Percentiles rank a stretch among this genome's conserved stretches.
These are phyloP conservation scores for Intellagama lesueurii DNA, from an alignment of 2,797 vertebrate genomes.

Conservation along the genomic window DNA sequence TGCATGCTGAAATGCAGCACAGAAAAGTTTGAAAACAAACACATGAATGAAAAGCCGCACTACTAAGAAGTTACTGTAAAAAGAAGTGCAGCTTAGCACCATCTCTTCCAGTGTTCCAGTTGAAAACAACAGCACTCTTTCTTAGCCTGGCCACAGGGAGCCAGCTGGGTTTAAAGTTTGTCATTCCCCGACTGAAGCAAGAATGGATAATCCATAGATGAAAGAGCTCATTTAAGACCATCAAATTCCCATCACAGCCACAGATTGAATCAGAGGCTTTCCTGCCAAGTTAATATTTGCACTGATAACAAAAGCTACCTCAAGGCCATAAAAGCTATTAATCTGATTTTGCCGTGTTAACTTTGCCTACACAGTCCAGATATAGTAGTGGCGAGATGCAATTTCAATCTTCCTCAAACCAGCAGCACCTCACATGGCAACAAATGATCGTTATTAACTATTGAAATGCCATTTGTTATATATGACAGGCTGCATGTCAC, in stretches of 20 bases:
- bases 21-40: too few relatives aligned
- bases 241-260: constrained; percentile 9
- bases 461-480: neutral
- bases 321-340: constrained; percentile 5
- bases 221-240: neutral
- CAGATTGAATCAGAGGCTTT: constrained; percentile 4
- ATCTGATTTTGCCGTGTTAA: constrained; percentile 12
- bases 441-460: neutral
- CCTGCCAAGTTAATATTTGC: constrained; percentile 24
- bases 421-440: neutral
- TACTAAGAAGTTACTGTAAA: too few relatives aligned
- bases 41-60: too few relatives aligned
- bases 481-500: neutral
- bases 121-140: neutral
- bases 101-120: too few relatives aligned
- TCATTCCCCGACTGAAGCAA: neutral
- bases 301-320: constrained; percentile 2
- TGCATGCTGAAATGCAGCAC: too few relatives aligned
- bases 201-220: neutral
- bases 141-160: neutral
- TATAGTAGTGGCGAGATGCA: neutral
- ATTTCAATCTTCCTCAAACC: neutral
- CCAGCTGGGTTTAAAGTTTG: neutral
- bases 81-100: too few relatives aligned
- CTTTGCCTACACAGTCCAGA: neutral